Evolutionary conservation across 2,113 vertebrate genomes (phyloP), one percentile per base, ranked within the genome.

Genomic region (Lathamus discolor): DNA sequence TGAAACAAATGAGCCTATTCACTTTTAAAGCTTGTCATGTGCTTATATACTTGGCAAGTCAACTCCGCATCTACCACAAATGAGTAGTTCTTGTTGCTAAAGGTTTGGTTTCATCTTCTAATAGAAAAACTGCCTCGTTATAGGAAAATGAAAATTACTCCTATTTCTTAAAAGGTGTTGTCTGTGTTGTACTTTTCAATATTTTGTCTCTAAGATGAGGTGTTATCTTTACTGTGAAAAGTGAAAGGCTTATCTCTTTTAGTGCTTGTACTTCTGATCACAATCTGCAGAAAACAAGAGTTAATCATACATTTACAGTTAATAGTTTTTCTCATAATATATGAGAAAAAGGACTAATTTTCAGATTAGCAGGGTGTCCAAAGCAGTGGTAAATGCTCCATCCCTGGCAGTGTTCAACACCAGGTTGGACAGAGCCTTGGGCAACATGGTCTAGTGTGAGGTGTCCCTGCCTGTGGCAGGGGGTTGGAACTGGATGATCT

Each of bases 1-100:
- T 75, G 86, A 83, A 96, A 86, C 81, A 92, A 96, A 95, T 86
- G 25, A 91, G 39, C 66, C 83, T 68, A 10, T 88, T 92, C 83
- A 49, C 54, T 83, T 90, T 83, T 88, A 86, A 93, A 81, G 55
- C 76, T 75, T 86, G 37, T 67, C 11, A 0, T 63, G 28, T 54
- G 15, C 69, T 81, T 70, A 93, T 91, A 43, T 68, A 54, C 61
- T 59, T 83, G 68, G 61, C 62, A 93, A 67, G 92, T 92, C 46
- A 75, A 63, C 64, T 86, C 61, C 51, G 24, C 17, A 54, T 74
- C 86, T 78, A 55, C 76, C 46, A 68, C 37, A 78, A 80, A 64
- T 74, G 76, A 90, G 59, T 61, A 61, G 18, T 67, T 92, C 80
- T 29, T 83, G 29, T 77, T 97, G 15, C 37, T 70, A 15, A 51